Conservation (phyloP, 2,797 vertebrate species). For the Cossypha dichroa region DNA sequence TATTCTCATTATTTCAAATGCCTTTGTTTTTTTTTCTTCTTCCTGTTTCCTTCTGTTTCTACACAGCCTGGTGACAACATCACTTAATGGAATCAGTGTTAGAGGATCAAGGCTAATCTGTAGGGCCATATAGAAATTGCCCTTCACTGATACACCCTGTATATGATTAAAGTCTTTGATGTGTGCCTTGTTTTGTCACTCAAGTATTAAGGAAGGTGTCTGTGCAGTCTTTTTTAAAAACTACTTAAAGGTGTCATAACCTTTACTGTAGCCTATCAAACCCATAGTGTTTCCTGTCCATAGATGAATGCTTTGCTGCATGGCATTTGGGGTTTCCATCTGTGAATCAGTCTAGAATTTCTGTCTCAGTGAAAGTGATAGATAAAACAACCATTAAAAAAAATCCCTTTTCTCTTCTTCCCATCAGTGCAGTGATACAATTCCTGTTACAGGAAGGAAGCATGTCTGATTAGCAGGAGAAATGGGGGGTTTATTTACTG, state of each 20-base stretch:
- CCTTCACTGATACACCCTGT: not conserved
- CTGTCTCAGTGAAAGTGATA: conserved; percentile 51
- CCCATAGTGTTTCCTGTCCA: conserved; percentile 70
- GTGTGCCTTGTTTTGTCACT: not conserved
- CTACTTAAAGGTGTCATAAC: not conserved
- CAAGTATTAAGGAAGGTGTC: not conserved
- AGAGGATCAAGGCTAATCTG: not conserved
- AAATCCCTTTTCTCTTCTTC: conserved; percentile 62
- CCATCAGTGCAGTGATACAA: conserved; percentile 37
- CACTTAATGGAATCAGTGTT: not conserved
- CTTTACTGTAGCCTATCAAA: conserved; percentile 37
- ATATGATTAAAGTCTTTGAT: not conserved
- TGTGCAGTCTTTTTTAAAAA: not conserved
- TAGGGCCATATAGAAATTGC: not conserved
- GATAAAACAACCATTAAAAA: conserved; percentile 34
- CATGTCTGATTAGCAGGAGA: conserved; percentile 16
- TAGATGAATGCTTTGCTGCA: conserved; percentile 14
- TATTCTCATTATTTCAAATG: not conserved
- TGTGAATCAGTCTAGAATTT: conserved; percentile 67
- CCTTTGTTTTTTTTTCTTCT: not conserved
- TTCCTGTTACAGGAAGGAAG: conserved; percentile 67
- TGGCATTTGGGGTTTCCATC: conserved; percentile 68
- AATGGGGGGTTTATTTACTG: conserved; percentile 36
- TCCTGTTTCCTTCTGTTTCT: not conserved
- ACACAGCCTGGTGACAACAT: not conserved